Evolutionary conservation across 2,113 vertebrate species (phyloP).

Genomic region (Grammomys surdaster): DNA sequence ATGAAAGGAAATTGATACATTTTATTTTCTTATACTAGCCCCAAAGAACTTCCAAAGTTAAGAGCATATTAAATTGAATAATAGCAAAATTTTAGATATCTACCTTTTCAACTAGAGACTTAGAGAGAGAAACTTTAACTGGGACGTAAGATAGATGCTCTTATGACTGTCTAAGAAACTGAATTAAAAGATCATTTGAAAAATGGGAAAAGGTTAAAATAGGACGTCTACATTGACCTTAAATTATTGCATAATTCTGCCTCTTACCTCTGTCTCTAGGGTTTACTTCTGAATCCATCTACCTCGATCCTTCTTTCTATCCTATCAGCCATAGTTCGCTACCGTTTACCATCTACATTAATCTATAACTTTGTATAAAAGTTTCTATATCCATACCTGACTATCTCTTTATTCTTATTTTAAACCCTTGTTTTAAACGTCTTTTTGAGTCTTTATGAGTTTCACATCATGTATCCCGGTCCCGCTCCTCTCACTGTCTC

Average conservation of each 20-base stretch:
- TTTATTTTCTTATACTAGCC: background rate
- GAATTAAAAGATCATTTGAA: background rate
- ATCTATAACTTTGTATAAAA: background rate
- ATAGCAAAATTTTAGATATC: background rate
- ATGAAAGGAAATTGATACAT: background rate
- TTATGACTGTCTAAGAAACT: background rate
- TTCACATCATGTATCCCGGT: too few species aligned
- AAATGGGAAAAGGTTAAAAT: background rate
- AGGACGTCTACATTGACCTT: background rate
- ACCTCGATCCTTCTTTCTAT: background rate
- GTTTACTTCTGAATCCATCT: background rate
- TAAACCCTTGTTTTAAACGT: background rate
- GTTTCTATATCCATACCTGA: background rate
- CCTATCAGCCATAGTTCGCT: too few species aligned
- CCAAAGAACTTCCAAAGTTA: background rate
- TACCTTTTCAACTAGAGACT: background rate
- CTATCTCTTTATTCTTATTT: background rate
- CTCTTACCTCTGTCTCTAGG: background rate
- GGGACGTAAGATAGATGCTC: background rate
- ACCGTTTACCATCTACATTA: background rate
- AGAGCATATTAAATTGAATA: background rate
- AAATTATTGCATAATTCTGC: accelerated
- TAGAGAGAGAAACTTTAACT: background rate
- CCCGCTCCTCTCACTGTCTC: too few species aligned
- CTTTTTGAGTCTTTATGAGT: too few species aligned